A percentile compares a stretch with the other conserved stretches of the same genome.
phyloP scores from a whole-genome alignment of 2,888 invertebrate species.

The Cerastis rubricosa region DNA sequence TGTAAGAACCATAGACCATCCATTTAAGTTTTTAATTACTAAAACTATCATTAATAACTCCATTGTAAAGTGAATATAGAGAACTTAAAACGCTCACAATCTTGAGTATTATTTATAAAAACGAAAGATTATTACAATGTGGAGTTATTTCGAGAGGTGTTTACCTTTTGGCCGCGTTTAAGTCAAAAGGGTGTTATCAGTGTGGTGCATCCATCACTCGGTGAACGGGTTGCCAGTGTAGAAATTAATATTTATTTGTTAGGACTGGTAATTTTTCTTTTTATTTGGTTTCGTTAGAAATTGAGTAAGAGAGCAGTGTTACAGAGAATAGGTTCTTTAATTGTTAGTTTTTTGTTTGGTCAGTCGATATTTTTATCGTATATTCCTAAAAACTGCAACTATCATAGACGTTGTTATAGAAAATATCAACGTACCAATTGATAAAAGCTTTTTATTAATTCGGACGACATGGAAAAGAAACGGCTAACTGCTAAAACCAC shows the following conservation, averaged over 20 bases:
- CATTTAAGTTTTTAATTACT: constrained; percentile 32
- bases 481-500: neutral
- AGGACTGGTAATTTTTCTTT: neutral
- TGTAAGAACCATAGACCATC: neutral
- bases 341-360: neutral
- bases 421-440: neutral
- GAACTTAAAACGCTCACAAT: constrained; percentile 38
- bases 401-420: neutral
- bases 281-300: constrained; percentile 15
- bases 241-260: constrained; percentile 56
- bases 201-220: constrained; percentile 71
- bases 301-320: no score
- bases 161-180: constrained; percentile 65
- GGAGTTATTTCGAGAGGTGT: constrained; percentile 53
- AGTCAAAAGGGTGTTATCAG: constrained; percentile 73
- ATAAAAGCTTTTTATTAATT: neutral
- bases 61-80: constrained; percentile 30
- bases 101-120: constrained; percentile 52
- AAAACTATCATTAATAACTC: constrained; percentile 23
- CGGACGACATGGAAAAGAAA: neutral
- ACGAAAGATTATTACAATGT: constrained; percentile 52
- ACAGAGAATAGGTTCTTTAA: no score
- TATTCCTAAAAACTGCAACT: neutral
- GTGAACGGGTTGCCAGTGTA: constrained; percentile 63
- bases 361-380: neutral